Base-by-base conservation (phyloP, 1,140 invertebrate genomes). In the Zaprionus lachaisei region DNA sequence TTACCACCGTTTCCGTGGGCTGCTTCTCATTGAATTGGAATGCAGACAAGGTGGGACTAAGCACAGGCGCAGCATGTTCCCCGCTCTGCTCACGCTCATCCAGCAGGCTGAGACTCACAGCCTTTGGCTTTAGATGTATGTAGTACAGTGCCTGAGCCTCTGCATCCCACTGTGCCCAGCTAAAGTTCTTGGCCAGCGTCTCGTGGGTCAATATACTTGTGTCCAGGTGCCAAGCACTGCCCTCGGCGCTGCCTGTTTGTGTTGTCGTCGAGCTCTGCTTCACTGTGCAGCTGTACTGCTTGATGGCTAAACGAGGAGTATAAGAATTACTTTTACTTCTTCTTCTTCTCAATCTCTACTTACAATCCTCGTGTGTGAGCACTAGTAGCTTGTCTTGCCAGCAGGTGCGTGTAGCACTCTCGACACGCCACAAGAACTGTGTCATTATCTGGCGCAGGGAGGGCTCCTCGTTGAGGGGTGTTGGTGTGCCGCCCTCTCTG, bases 121-220 rank as follows among this genome's bases (percentile, higher is more conserved):
- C 93, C 31, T 95, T 95, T 77, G 95, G 95, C 77, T 95, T 94
- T 66, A 96, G 94, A 85, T 97, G 96, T 71, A 97, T 97, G 89
- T 97, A 96, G 92, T 96, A 97, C 1, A 97, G 92, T 11, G 96
- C 96, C 94, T 95, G 89, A 2, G 81, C 95, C 20, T 94, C 94
- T 70, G 95, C 94, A 92, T 97, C 96, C 96, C 96, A 97, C 78
- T 97, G 96, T 0, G 96, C 96, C 97, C 96, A 97, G 58, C 95
- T 95, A 80, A 97, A 97, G 37, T 94, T 94, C 84, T 95, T 95
- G 1, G 96, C 95, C 63, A 97, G 93, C 1, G 93, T 94, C 91
- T 96, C 96, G 11, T 94, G 94, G 51, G 94, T 94, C 3, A 95
- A 87, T 24, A 94, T 92, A 20, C 93, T 93, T 1, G 93, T 93